These are phyloP conservation scores for Scomber colias DNA, from an alignment of 2,113 vertebrate species.

Conservation along the genomic window DNA sequence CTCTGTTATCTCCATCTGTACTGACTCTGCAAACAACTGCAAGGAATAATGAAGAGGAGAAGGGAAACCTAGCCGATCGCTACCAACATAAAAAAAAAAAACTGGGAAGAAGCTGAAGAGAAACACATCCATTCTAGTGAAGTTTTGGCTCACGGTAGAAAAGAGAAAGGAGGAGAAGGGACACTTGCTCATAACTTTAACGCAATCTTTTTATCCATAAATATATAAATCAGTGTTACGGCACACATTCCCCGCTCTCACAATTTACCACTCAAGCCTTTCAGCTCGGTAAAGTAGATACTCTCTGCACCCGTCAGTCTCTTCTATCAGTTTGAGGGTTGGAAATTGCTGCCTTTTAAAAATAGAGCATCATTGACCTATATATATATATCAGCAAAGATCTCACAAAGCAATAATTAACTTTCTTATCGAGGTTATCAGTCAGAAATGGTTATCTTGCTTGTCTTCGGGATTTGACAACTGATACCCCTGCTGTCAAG, in stretches of 20 bases:
- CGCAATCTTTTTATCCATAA: not conserved
- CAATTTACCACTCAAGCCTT: constrained; percentile 33
- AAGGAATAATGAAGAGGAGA: constrained; percentile 20
- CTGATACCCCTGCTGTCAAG: constrained; percentile 4
- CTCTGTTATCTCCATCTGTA: constrained; percentile 39
- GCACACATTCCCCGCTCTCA: not conserved
- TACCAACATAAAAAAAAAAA: not conserved
- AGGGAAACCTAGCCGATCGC: not conserved
- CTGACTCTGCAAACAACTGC: constrained; percentile 30
- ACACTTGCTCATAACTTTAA: not conserved
- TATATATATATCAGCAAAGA: constrained; percentile 40
- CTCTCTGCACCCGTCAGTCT: constrained; percentile 35
- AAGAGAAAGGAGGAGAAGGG: no score
- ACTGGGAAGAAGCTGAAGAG: no score
- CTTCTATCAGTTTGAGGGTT: constrained; percentile 11
- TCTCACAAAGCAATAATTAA: constrained; percentile 51
- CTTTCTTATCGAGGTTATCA: constrained; percentile 60
- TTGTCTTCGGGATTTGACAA: constrained; percentile 17
- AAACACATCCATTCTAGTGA: no score
- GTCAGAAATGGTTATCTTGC: constrained; percentile 21
- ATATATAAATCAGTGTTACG: constrained; percentile 6
- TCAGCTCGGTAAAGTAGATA: constrained; percentile 17
- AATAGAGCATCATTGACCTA: constrained; percentile 73
- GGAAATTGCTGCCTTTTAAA: constrained; percentile 59
- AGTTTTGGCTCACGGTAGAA: no score